Evolutionary conservation across 2,888 invertebrate species (phyloP).

Genomic region (Lepidochitona cinerea): DNA sequence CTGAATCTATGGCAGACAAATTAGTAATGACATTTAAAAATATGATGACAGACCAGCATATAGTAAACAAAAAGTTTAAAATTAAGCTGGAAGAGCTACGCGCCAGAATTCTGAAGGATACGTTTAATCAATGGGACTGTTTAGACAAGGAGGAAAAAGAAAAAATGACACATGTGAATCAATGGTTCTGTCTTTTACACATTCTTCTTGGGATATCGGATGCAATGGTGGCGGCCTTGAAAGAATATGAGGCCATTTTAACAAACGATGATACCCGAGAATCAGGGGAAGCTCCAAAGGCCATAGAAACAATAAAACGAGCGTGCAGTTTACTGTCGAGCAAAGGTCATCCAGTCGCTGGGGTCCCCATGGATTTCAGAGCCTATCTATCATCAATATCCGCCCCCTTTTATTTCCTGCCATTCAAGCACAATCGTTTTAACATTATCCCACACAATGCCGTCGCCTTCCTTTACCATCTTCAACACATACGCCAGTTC

Average conservation of each 20-base stretch:
- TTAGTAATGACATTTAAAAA: background rate
- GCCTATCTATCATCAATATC: background rate
- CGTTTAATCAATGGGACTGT: background rate
- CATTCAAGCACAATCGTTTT: background rate
- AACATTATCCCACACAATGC: background rate
- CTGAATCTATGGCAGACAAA: background rate
- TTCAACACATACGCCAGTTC: background rate
- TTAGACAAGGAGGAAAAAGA: background rate
- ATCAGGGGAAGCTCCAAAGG: background rate
- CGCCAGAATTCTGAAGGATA: background rate
- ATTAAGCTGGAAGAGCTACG: background rate
- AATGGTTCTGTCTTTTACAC: background rate
- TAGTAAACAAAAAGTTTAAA: background rate
- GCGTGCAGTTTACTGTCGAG: background rate
- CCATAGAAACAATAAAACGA: background rate
- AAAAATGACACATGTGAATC: background rate
- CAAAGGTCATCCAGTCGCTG: background rate
- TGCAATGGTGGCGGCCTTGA: background rate
- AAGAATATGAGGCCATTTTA: background rate
- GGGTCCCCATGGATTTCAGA: background rate
- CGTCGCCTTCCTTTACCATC: background rate
- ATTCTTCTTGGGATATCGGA: background rate
- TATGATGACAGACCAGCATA: background rate
- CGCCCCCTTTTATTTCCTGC: background rate
- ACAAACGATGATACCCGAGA: background rate